Evolutionary conservation across 2,888 invertebrate species (phyloP), one percentile per base, ranked within the genome.

Genomic region (Catocala fraxini): DNA sequence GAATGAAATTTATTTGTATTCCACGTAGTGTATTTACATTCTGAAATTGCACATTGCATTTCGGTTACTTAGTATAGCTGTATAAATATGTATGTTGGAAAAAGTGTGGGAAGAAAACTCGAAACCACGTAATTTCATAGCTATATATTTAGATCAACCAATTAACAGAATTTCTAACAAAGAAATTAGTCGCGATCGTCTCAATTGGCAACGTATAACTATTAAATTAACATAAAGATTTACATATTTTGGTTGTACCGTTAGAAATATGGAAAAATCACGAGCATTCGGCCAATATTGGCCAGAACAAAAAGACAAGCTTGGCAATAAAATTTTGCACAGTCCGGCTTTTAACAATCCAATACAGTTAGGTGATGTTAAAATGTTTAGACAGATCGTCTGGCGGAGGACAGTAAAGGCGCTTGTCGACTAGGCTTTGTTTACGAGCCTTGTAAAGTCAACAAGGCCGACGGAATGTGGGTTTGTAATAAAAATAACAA

Each of bases 331-430:
- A 77, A 78, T 76, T 81, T 73, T 59, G 67, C 71, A 70, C 53
- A 74, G 72, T 51, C 39, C 55, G 51, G 47, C 55, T 65, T 68
- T 59, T 69, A 77, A 77, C 73, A 75, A 76, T 77, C 15, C 55
- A 57, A 54, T 80, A 79, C 82, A 75, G 83, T 83, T 83, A 83
- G 65, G 67, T 70, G 65, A 59, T 51, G 46, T 56, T 67, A 51
- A 63, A 68, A 55, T 56, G 53, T 71, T 71, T 51, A 65, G 69
- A 66, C 58, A 67, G 63, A 70, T 59, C 39, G 52, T 66, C 59
- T 68, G 55, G 13, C 51, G 34, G 56, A 53, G 35, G 63, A 58
- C 35, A 48, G 13, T 58, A 64, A 70, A 63, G 73, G 73, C 59
- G 5, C 58, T 56, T 59, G 48, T 59, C 63, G 59, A 54, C 61